phyloP scores from a whole-genome alignment of 2,797 vertebrate genomes.

The Liasis olivaceus region DNA sequence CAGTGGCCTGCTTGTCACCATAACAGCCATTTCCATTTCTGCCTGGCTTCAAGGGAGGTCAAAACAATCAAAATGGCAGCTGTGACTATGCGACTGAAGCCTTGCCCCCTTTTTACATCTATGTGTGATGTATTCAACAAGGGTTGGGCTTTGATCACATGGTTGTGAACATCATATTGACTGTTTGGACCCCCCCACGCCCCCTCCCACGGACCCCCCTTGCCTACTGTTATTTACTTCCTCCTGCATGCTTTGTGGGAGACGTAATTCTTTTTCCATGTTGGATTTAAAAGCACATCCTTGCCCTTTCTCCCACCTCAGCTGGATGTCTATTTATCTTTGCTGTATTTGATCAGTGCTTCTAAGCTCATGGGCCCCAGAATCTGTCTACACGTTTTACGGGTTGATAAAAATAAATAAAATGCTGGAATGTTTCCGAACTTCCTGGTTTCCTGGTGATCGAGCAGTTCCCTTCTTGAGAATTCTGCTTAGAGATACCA shows the following conservation, averaged over 20 bases:
- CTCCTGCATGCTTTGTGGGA: neutral
- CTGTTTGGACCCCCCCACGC: neutral
- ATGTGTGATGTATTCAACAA: no score
- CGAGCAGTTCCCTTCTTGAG: neutral
- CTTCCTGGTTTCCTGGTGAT: neutral
- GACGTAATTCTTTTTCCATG: neutral
- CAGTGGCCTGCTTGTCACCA: no score
- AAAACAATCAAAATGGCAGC: no score
- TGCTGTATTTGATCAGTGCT: neutral
- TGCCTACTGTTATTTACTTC: neutral
- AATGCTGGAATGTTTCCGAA: neutral
- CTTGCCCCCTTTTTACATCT: no score
- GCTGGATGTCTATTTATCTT: neutral
- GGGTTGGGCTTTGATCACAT: no score
- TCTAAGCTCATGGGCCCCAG: neutral
- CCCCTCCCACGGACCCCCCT: neutral
- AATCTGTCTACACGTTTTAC: neutral
- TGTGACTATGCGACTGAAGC: no score
- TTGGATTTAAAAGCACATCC: neutral
- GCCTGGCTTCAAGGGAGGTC: no score
- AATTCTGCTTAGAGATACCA: neutral
- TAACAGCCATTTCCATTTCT: no score
- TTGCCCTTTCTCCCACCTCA: neutral
- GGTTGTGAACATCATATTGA: neutral
- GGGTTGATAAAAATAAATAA: neutral